A percentile compares a stretch with the other conserved stretches of the same genome.
Evolutionary conservation across 2,797 vertebrate species (phyloP).

Genomic region (Epinephelus awoara): DNA sequence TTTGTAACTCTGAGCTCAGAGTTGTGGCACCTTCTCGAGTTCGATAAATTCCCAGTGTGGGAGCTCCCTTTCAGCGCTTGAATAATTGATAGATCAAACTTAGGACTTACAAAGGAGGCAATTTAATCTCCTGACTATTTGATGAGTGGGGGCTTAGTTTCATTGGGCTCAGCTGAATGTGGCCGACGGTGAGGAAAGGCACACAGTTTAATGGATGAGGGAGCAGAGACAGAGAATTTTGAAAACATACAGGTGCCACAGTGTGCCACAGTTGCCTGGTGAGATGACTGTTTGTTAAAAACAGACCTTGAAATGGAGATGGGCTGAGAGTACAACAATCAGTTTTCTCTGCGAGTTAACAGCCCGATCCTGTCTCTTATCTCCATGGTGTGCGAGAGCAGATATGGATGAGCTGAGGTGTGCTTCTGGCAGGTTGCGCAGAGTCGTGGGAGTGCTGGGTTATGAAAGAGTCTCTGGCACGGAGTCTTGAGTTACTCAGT

Average conservation of each 20-base stretch:
- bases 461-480: slow-evolving; percentile 75
- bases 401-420: slow-evolving; percentile 62
- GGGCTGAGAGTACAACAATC: slow-evolving; percentile 11
- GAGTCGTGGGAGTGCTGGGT: slow-evolving; percentile 60
- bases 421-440: slow-evolving; percentile 55
- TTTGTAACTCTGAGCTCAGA: slow-evolving; percentile 67
- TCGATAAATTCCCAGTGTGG: slow-evolving; percentile 77
- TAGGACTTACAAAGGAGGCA: slow-evolving; percentile 83
- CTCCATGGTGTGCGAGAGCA: slow-evolving; percentile 46
- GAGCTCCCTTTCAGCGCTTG: slow-evolving; percentile 80
- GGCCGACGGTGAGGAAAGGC: slow-evolving; percentile 60
- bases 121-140: slow-evolving; percentile 86
- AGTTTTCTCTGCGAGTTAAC: slow-evolving; percentile 18
- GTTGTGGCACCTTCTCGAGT: slow-evolving; percentile 77
- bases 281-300: slow-evolving; percentile 38
- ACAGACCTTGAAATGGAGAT: neutral
- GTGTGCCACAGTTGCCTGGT: slow-evolving; percentile 6
- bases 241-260: slow-evolving; percentile 52
- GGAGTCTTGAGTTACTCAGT: slow-evolving; percentile 66
- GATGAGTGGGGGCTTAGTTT: slow-evolving; percentile 78
- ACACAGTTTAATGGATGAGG: slow-evolving; percentile 58
- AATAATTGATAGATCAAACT: slow-evolving; percentile 86
- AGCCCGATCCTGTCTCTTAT: slow-evolving; percentile 47
- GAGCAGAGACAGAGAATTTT: slow-evolving; percentile 50
- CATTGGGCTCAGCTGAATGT: slow-evolving; percentile 69